Evolutionary conservation across 2,888 invertebrate genomes (phyloP), one percentile per base, ranked within the genome.

Genomic region (Dorcus hopei): DNA sequence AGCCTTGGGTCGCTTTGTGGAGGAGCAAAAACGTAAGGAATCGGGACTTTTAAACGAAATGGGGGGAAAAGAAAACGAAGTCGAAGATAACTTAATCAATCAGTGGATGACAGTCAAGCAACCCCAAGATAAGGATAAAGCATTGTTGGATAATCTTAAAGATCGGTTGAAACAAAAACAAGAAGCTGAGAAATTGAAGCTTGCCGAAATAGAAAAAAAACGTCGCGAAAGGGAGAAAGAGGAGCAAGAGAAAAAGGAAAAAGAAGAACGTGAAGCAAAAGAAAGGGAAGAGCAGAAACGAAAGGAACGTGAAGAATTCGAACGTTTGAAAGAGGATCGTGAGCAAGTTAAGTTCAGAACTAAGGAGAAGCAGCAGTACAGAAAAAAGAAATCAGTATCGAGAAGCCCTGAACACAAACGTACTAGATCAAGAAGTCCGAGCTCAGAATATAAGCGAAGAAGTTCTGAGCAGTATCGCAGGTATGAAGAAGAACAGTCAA

Each of bases 111-210:
- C 70, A 72, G 81, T 70, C 71, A 70, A 68, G 38, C 55, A 75
- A 60, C 74, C 75, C 8, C 71, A 75, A 50, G 73, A 78, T 33
- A 80, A 81, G 51, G 82, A 82, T 23, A 78, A 81, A 59, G 77
- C 79, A 19, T 62, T 83, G 56, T 64, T 83, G 16, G 82, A 82
- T 61, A 80, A 78, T 16, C 74, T 83, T 9, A 80, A 82, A 49
- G 83, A 83, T 58, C 77, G 82, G 58, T 70, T 83, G 68, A 82
- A 81, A 52, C 79, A 80, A 7, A 82, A 82, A 47, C 82, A 83
- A 49, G 82, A 82, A 54, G 75, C 79, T 38, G 77, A 79, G 65
- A 76, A 74, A 60, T 72, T 72, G 11, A 75, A 71, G 59, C 63
- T 70, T 49, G 71, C 74, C 1, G 78, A 78, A 65, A 57, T 74